Evolutionary conservation across 2,888 invertebrate species (phyloP).

Genomic region (Danaus chrysippus): DNA sequence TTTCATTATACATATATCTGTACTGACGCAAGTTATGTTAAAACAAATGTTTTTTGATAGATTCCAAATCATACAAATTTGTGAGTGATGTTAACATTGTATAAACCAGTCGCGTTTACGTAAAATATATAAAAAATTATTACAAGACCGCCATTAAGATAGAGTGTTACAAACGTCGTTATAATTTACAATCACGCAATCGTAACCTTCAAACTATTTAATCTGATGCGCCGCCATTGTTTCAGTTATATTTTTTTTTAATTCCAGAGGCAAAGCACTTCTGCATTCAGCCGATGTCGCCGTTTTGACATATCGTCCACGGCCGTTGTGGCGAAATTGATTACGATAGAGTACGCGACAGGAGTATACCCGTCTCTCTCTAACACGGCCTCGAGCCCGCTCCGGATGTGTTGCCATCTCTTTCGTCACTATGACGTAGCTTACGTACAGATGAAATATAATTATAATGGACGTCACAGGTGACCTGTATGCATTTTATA

Average conservation of each 20-base stretch:
- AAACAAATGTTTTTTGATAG: no score
- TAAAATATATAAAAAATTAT: neutral
- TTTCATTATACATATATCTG: no score
- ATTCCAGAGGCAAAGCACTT: conserved; percentile 42
- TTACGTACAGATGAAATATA: conserved; percentile 1
- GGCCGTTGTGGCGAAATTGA: conserved; percentile 54
- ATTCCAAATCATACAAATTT: no score
- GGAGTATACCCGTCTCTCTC: conserved; percentile 40
- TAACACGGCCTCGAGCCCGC: conserved; percentile 41
- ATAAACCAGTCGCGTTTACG: neutral
- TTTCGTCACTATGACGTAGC: conserved; percentile 33
- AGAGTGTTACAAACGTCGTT: neutral
- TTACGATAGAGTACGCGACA: conserved; percentile 45
- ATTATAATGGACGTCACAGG: conserved; percentile 4
- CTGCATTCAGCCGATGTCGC: conserved; percentile 41
- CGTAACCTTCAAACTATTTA: conserved; percentile 15
- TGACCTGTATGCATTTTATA: neutral
- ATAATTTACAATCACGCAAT: conserved; percentile 3
- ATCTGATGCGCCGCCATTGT: conserved; percentile 24
- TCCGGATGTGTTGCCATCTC: conserved; percentile 38
- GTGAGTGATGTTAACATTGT: no score
- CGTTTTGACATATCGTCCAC: conserved; percentile 54
- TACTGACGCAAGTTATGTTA: no score
- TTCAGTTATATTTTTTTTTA: conserved; percentile 32
- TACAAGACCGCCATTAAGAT: neutral